Percentiles rank a stretch among this genome's conserved stretches.
phyloP scores from a whole-genome alignment of 2,888 invertebrate species.

The Lasioglossum figueresi region DNA sequence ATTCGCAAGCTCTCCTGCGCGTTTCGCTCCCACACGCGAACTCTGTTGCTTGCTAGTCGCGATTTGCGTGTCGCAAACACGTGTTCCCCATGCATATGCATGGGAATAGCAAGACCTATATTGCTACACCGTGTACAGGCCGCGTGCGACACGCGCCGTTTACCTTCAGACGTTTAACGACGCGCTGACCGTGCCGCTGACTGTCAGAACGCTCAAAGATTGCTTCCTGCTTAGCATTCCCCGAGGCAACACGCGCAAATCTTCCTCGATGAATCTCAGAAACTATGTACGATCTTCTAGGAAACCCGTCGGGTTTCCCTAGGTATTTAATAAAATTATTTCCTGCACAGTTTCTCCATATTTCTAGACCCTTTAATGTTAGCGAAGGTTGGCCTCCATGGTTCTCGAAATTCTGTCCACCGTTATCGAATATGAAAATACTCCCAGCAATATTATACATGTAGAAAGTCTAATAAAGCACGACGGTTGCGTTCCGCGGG shows the following conservation, averaged over 20 bases:
- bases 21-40: not conserved
- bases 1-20: constrained; percentile 9
- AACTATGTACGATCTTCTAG: not conserved
- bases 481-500: not conserved
- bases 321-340: not conserved
- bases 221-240: not conserved
- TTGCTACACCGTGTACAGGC: not conserved
- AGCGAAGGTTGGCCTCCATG: not conserved
- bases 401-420: no score
- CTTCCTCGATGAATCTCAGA: not conserved
- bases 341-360: not conserved
- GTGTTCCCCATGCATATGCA: constrained; percentile 32
- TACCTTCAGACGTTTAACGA: constrained; percentile 27
- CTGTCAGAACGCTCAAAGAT: constrained; percentile 3
- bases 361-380: no score
- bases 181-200: constrained; percentile 1
- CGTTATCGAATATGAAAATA: not conserved
- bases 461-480: not conserved
- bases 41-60: not conserved
- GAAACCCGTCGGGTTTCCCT: not conserved
- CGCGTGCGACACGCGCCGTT: not conserved
- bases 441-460: not conserved
- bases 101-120: constrained; percentile 27
- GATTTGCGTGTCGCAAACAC: constrained; percentile 16
- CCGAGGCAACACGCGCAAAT: not conserved